Evolutionary conservation across 1,140 invertebrate genomes (phyloP).

Genomic region (Microplitis mediator): DNA sequence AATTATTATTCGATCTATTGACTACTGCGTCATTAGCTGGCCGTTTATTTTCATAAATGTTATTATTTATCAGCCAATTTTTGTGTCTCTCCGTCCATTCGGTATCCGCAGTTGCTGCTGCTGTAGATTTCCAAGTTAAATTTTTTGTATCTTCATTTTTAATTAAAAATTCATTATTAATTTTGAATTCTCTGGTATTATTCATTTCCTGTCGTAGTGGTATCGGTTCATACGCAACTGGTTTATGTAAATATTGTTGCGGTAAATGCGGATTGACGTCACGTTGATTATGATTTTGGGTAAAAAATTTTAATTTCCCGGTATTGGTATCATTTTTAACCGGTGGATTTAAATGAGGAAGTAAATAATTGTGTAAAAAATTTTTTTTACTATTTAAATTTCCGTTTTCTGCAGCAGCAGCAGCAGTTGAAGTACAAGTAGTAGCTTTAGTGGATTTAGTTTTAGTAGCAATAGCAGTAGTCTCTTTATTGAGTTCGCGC

Average conservation of each 20-base stretch:
- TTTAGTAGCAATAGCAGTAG: no score
- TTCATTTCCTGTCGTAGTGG: neutral
- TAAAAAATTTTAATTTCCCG: neutral
- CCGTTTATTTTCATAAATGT: no score
- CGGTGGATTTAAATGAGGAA: no score
- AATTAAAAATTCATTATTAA: neutral
- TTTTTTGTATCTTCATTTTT: neutral
- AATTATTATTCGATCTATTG: neutral
- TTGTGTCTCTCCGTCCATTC: no score
- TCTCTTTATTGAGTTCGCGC: neutral
- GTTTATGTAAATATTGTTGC: no score
- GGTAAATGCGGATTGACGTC: neutral
- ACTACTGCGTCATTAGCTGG: neutral
- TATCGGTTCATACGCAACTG: neutral
- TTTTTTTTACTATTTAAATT: neutral
- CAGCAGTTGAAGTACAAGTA: no score
- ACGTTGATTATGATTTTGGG: neutral
- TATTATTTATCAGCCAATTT: no score
- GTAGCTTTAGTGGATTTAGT: no score
- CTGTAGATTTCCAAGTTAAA: no score
- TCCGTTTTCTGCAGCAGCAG: neutral
- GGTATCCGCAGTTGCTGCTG: no score
- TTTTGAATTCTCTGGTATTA: neutral
- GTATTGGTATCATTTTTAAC: neutral
- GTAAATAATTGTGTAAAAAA: neutral